A percentile compares a stretch with the other conserved stretches of the same genome.
These are phyloP conservation scores for Caranx melampygus DNA, from an alignment of 2,113 vertebrate genomes.

Conservation along the genomic window DNA sequence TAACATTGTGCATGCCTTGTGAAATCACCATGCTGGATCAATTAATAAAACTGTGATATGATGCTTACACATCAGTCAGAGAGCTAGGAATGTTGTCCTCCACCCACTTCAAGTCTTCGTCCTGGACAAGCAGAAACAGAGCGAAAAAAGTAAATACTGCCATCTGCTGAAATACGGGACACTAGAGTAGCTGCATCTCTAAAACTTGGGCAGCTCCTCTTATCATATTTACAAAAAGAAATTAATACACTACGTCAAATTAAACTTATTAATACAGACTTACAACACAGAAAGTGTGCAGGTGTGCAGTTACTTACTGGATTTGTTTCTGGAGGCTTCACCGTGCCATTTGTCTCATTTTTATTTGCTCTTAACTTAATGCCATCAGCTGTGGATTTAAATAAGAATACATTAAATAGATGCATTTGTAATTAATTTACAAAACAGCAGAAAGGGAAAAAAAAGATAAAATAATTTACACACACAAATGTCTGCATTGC, in stretches of 20 bases:
- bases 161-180: constrained; percentile 62
- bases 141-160: constrained; percentile 61
- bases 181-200: background rate
- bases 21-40: background rate
- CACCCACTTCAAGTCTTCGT: constrained; percentile 88
- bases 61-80: constrained; percentile 85
- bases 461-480: too few species aligned
- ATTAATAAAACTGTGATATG: constrained; percentile 4
- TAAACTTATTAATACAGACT: background rate
- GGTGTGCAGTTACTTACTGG: constrained; percentile 79
- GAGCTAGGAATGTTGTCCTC: constrained; percentile 88
- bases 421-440: too few species aligned
- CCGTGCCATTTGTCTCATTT: constrained; percentile 84
- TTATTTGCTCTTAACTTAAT: constrained; percentile 88
- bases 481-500: too few species aligned
- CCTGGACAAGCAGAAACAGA: constrained; percentile 68
- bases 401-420: background rate
- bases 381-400: constrained; percentile 83
- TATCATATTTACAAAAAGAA: constrained; percentile 12
- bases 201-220: constrained; percentile 45
- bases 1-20: background rate
- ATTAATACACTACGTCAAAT: background rate
- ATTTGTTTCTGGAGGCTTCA: constrained; percentile 77
- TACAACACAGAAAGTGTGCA: background rate
- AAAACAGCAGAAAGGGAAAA: background rate